Conservation (phyloP, 2,113 vertebrate genomes). For the Scolopax mira region DNA sequence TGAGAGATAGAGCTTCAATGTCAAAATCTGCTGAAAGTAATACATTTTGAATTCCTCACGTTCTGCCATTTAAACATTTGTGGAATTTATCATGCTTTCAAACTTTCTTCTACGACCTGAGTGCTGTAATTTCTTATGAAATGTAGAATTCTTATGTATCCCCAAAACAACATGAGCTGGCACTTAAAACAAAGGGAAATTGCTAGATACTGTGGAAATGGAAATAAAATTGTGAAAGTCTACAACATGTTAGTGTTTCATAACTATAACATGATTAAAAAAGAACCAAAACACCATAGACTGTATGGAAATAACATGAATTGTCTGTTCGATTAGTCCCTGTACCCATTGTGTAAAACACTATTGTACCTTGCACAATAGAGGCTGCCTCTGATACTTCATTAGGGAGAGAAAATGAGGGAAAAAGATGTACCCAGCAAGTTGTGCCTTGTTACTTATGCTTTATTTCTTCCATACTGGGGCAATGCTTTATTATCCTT, state of each 20-base stretch:
- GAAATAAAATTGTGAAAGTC: background rate
- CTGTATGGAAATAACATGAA: background rate
- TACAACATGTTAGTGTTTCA: background rate
- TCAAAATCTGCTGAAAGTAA: background rate
- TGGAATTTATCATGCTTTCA: background rate
- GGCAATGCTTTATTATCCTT: background rate
- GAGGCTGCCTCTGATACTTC: background rate
- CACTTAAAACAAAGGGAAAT: background rate
- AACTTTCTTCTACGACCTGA: background rate
- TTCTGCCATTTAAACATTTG: background rate
- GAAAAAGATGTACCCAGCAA: background rate
- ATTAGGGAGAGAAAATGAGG: background rate
- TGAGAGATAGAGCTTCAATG: background rate
- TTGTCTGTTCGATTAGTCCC: background rate
- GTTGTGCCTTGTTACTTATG: background rate
- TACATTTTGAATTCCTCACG: background rate
- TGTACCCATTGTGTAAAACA: background rate
- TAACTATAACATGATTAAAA: background rate
- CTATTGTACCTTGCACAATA: background rate
- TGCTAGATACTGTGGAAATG: background rate
- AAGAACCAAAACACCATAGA: background rate
- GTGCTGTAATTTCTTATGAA: background rate
- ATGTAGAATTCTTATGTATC: background rate
- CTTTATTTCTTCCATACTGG: background rate
- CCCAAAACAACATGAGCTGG: background rate